Conservation (phyloP, 30 jellyfish, hydroid and myxozoan species). For the Pelagia noctiluca region DNA sequence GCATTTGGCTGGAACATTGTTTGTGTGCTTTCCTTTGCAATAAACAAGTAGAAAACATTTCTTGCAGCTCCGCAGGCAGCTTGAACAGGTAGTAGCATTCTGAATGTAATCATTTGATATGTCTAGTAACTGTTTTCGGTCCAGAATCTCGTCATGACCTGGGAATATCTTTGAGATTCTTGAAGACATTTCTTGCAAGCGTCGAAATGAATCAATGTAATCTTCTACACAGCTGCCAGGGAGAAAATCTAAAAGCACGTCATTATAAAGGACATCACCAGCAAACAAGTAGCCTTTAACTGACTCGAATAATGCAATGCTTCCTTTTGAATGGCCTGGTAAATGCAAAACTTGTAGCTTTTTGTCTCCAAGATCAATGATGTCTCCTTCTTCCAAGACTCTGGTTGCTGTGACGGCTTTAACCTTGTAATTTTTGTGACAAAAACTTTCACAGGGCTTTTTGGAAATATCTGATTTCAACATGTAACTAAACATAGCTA, state of each 20-base stretch:
- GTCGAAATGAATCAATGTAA: constrained; percentile 24
- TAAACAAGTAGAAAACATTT: background rate
- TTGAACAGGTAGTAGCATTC: constrained; percentile 12
- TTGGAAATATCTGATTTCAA: background rate
- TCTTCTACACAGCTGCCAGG: constrained; percentile 53
- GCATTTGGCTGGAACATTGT: constrained; percentile 7
- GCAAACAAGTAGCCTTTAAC: constrained; percentile 4
- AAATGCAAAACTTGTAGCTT: constrained; percentile 28
- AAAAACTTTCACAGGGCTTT: background rate
- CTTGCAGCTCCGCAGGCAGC: constrained; percentile 13
- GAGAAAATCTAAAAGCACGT: constrained; percentile 34
- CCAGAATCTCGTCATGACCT: constrained; percentile 31
- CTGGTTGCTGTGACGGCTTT: constrained; percentile 33
- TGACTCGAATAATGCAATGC: constrained; percentile 36
- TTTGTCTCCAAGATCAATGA: constrained; percentile 47
- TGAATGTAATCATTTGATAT: constrained; percentile 15
- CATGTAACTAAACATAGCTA: constrained; percentile 27
- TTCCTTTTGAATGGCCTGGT: constrained; percentile 69
- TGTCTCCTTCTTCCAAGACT: constrained; percentile 34
- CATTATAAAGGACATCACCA: constrained; percentile 56
- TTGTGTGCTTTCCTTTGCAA: constrained; percentile 42
- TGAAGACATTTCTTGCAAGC: constrained; percentile 36
- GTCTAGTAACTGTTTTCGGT: constrained; percentile 1
- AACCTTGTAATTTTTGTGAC: constrained; percentile 15
- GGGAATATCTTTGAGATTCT: constrained; percentile 31